Evolutionary conservation across 92 coral and sea anemone genomes (phyloP).

Genomic region (Porites evermanni): DNA sequence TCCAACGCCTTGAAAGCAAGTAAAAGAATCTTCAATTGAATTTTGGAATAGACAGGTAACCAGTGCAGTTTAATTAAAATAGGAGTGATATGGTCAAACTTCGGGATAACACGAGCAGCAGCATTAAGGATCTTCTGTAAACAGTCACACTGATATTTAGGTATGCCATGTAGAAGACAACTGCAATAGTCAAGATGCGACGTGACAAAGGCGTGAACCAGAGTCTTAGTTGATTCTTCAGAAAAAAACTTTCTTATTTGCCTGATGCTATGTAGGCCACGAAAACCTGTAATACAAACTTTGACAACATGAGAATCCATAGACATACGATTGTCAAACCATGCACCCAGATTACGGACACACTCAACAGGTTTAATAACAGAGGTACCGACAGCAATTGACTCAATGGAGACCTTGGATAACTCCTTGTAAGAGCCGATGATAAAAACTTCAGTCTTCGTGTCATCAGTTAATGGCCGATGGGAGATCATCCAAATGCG

Average conservation of each 20-base stretch:
- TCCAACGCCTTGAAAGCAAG: too few species aligned
- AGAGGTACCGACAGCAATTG: too few species aligned
- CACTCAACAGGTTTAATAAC: not conserved
- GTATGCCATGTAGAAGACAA: not conserved
- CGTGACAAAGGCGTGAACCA: not conserved
- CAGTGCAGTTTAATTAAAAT: not conserved
- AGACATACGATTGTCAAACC: constrained; percentile 46
- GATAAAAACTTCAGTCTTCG: not conserved
- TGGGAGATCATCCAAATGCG: not conserved
- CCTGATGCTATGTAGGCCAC: constrained; percentile 46
- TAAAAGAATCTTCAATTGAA: too few species aligned
- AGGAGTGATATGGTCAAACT: not conserved
- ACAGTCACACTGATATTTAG: too few species aligned
- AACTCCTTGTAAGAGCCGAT: too few species aligned
- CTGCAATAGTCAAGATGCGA: constrained; percentile 53
- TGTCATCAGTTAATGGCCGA: not conserved
- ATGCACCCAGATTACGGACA: constrained; percentile 52
- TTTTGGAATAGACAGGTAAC: too few species aligned
- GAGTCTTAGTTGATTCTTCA: constrained; percentile 1
- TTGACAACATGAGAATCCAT: constrained; percentile 48
- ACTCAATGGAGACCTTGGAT: too few species aligned
- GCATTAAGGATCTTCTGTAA: not conserved
- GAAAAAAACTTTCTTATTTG: constrained; percentile 50
- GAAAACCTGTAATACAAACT: not conserved
- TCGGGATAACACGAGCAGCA: not conserved